phyloP scores from a whole-genome alignment of 2,797 vertebrate genomes.

The Lagorchestes hirsutus region DNA sequence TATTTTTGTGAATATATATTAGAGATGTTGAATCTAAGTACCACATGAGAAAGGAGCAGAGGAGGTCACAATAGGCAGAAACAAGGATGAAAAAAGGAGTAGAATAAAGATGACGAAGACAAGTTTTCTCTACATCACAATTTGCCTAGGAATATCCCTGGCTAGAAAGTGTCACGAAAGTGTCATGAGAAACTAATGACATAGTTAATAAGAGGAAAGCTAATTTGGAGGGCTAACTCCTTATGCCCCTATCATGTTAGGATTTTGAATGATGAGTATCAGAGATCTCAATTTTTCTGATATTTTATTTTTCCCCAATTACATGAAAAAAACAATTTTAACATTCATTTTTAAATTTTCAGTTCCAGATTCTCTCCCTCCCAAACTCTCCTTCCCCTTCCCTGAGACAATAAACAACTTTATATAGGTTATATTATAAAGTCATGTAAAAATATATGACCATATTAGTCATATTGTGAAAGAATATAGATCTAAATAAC shows the following conservation, averaged over 20 bases:
- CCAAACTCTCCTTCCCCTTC: too few species aligned
- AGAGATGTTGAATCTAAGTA: neutral
- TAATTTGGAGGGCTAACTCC: neutral
- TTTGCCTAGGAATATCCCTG: neutral
- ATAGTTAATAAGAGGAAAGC: neutral
- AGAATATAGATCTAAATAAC: neutral
- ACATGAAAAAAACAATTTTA: neutral
- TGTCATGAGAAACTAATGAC: neutral
- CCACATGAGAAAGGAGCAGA: neutral
- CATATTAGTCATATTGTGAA: neutral
- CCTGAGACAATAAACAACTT: neutral
- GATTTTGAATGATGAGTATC: neutral
- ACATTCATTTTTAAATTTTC: neutral
- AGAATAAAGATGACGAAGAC: neutral
- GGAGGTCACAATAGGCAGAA: neutral
- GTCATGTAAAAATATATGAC: neutral
- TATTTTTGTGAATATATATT: neutral
- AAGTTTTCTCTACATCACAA: neutral
- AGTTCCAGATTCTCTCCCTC: neutral
- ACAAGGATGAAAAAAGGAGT: neutral
- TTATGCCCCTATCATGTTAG: neutral
- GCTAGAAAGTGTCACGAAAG: neutral
- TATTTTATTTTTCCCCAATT: neutral
- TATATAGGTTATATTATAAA: neutral
- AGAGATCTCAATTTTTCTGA: neutral